These are phyloP conservation scores for Drymonia ruficornis DNA, from an alignment of 2,888 invertebrate species.

Conservation along the genomic window DNA sequence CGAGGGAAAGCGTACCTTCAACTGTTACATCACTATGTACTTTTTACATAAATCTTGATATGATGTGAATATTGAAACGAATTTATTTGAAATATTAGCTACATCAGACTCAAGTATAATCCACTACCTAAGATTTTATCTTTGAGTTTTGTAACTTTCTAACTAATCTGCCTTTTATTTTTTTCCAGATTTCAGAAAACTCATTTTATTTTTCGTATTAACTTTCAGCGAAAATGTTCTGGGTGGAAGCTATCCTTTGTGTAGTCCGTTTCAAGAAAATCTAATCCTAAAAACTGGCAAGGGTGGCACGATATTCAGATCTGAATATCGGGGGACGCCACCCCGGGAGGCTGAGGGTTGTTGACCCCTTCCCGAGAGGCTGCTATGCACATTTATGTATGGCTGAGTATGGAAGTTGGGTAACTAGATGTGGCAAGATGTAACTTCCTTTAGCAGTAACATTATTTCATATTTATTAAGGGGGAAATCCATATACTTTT, in stretches of 20 bases:
- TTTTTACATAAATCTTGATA: conserved; percentile 3
- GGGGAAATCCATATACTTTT: too few relatives aligned
- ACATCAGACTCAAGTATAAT: too few relatives aligned
- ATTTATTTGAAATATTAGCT: too few relatives aligned
- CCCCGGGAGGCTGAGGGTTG: conserved; percentile 61
- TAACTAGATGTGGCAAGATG: conserved; percentile 38
- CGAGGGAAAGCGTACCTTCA: conserved; percentile 57
- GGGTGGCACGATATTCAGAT: conserved; percentile 73
- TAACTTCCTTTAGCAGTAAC: too few relatives aligned
- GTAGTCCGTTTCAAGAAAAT: conserved; percentile 53
- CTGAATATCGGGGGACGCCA: conserved; percentile 66
- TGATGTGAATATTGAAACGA: not conserved
- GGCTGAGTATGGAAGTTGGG: conserved; percentile 31
- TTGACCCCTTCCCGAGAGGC: conserved; percentile 71
- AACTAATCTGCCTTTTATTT: too few relatives aligned
- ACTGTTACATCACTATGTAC: conserved; percentile 33
- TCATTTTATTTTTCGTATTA: not conserved
- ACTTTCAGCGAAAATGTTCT: conserved; percentile 8
- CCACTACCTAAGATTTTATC: too few relatives aligned
- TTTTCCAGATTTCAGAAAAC: not conserved
- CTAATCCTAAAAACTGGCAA: conserved; percentile 67
- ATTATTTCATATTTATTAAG: too few relatives aligned
- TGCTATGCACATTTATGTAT: conserved; percentile 56
- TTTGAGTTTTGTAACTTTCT: too few relatives aligned
- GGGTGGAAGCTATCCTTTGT: conserved; percentile 16